A percentile compares a stretch with the other conserved stretches of the same genome.
Conservation (phyloP, 2,888 invertebrate genomes). For the Hypena proboscidalis region DNA sequence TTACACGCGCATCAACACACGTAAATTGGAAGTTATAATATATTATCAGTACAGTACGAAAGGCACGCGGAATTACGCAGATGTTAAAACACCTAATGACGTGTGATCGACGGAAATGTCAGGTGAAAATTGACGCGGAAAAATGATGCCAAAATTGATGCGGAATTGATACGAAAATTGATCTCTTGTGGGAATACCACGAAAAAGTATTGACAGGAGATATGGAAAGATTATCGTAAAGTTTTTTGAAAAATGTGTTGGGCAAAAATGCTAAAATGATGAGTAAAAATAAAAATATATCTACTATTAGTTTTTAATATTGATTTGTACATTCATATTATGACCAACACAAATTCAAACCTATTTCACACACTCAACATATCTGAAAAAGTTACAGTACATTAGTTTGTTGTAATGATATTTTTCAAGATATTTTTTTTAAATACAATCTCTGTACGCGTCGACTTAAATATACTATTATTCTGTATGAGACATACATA, state of each 20-base stretch:
- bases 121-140: conserved; percentile 29
- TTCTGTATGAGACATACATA: too few relatives aligned
- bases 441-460: too few relatives aligned
- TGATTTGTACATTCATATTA: too few relatives aligned
- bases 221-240: conserved; percentile 8
- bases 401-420: too few relatives aligned
- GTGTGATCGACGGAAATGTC: conserved; percentile 22
- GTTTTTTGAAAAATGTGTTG: neutral
- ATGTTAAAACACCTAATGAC: conserved; percentile 42
- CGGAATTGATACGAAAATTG: conserved; percentile 41
- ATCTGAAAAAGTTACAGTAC: too few relatives aligned
- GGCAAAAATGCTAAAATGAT: too few relatives aligned
- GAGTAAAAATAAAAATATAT: too few relatives aligned
- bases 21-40: conserved; percentile 53
- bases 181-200: conserved; percentile 23
- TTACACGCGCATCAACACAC: conserved; percentile 1
- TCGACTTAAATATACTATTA: too few relatives aligned
- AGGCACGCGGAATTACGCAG: conserved; percentile 30
- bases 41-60: conserved; percentile 53
- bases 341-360: too few relatives aligned
- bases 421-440: too few relatives aligned
- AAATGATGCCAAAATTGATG: conserved; percentile 40
- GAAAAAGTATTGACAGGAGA: conserved; percentile 16
- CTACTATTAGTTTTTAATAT: too few relatives aligned
- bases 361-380: too few relatives aligned